Percentiles rank a stretch among this genome's conserved stretches.
Conservation (phyloP, 2,797 vertebrate genomes). For the Syndactyla subalaris region DNA sequence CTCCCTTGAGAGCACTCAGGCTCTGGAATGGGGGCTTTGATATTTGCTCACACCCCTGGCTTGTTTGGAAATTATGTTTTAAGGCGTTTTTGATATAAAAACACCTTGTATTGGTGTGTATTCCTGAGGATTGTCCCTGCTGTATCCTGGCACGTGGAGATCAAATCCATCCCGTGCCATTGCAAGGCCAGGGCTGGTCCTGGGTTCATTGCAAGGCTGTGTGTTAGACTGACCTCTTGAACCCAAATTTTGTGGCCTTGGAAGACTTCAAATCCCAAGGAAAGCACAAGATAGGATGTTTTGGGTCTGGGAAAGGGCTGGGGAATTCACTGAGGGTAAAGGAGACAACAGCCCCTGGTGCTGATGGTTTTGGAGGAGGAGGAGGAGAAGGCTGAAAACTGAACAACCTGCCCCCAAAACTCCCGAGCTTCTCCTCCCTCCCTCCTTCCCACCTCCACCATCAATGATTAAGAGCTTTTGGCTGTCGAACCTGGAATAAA, state of each 20-base stretch:
- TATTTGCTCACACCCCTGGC: not conserved
- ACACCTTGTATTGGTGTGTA: not conserved
- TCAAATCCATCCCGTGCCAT: not conserved
- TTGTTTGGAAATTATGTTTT: not conserved
- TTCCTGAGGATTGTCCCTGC: fast-evolving
- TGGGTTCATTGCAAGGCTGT: fast-evolving
- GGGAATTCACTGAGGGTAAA: no score
- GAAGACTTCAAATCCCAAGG: not conserved
- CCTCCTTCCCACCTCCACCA: not conserved
- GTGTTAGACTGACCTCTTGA: fast-evolving
- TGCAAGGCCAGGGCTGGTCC: not conserved
- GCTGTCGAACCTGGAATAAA: not conserved
- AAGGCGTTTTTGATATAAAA: not conserved
- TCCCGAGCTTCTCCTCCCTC: not conserved
- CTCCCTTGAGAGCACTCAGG: not conserved
- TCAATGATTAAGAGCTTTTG: not conserved
- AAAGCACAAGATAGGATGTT: fast-evolving
- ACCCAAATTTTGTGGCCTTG: fast-evolving
- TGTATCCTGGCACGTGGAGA: fast-evolving
- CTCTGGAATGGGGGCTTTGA: not conserved
- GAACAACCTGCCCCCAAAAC: not conserved
- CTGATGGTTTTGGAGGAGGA: not conserved
- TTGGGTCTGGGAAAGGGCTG: not conserved
- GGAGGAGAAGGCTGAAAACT: not conserved
- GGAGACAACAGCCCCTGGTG: not conserved